Base-by-base conservation (phyloP, 2,797 vertebrate species). In the Momotus momota region DNA sequence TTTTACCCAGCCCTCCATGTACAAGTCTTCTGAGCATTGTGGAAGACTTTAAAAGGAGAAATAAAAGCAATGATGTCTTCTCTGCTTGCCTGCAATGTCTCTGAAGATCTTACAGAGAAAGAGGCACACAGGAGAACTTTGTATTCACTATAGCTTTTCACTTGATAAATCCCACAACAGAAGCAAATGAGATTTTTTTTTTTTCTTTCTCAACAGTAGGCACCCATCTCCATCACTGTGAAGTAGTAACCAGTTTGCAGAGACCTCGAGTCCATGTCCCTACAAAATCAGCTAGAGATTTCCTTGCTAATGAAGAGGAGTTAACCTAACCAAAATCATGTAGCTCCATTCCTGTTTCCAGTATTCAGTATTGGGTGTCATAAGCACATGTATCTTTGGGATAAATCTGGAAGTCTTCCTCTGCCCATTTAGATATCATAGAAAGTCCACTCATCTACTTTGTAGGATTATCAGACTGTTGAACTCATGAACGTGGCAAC, bases 211-310 rank as follows among this genome's bases (percentile, higher is more conserved):
- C 16, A 60, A 1, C 6, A 35, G 14, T 23, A 57, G 12, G 12
- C 14, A 85, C 13, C 10, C 29, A 31, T 38, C 7, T 84, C 29
- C 22, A 62, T 55, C 54, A 41, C 18, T 25, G 31, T 71, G 52
- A 57, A 80, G 48, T 2, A 70, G 9, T 4, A 51, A 58, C 2
- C 11, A 82, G 25, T 48, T 74, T 73, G 23, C 26, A 64, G 40
- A 81, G 6, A 2, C 27, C 85, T 21, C 0, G 1, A 58, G n/a
- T 23, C 51, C 26, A 10, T 9, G 3, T 62, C 19, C 19, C 14
- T 67, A 41, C 21, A 88, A 86, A 78, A 74, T 26, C 46, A 88
- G 4, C 52, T 57, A 17, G 21, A 54, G 5, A 57, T 77, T 74
- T 77, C 17, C 64, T 80, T 4, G 1, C 7, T 52, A 40, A 6